Base-by-base conservation (phyloP, 37 sponge, comb jelly and placozoan species). In the Corticium candelabrum region DNA sequence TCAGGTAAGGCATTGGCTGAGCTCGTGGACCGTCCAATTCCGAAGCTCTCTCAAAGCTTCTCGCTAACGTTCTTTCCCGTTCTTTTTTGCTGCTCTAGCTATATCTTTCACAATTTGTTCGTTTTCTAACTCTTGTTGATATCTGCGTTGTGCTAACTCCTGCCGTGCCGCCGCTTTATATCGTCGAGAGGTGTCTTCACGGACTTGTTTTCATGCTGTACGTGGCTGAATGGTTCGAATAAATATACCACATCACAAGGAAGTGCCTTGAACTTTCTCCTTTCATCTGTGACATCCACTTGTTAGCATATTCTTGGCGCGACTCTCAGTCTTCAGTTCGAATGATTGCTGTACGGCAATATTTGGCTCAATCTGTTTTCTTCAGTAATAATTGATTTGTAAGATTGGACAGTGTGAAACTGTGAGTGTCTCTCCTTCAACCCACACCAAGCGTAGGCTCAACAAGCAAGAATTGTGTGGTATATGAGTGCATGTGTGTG, bases 91-190 rank as follows among this genome's bases (percentile, higher is more conserved):
- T 11, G 62, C 62, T 50, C 62, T n/a, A n/a, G n/a, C n/a, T n/a
- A n/a, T 50, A 27, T 50, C 62, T 21, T 50, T 21, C 21, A 27
- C 62, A 11, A 50, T 27, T 11, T 21, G 62, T 50, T 21, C 15
- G 11, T 21, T 50, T 21, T 50, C 62, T 21, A 27, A 11, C 62
- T 50, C 62, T 27, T 50, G 15, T 21, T 50, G 62, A 11, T 50
- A 27, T 21, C 21, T 50, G 11, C 21, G 11, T 92, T 79, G 84
- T 69, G 40, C 92, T 93, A 68, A 90, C 93, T 69, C 43, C 72
- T 27, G 89, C 89, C 39, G 68, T 84, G 43, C 81, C 87, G 68
- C 87, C 92, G 78, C 92, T 93, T 7, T 89, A 93, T 68, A 84
- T 88, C 1, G 91, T 78, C 1, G 92, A 86, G 68, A 96, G n/a